Evolutionary conservation across 2,888 invertebrate genomes (phyloP).

Genomic region (Nysson spinosus): DNA sequence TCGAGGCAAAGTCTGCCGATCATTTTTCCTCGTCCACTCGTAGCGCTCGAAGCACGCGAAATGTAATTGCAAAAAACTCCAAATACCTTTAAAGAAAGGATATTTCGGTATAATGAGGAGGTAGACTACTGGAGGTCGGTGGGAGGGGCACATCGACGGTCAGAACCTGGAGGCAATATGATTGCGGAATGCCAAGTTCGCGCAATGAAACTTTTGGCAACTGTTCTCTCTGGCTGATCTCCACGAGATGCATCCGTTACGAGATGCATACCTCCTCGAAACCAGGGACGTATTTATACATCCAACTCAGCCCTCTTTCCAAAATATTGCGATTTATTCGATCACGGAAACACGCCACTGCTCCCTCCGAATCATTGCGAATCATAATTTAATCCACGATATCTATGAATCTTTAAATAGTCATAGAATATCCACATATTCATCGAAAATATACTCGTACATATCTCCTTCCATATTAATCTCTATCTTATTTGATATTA

Average conservation of each 20-base stretch:
- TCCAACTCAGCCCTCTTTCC: neutral
- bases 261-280: constrained; percentile 13
- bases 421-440: constrained; percentile 7
- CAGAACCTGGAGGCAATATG: constrained; percentile 25
- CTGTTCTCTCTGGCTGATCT: constrained; percentile 35
- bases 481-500: too few relatives aligned
- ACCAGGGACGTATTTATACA: constrained; percentile 25
- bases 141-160: constrained; percentile 4
- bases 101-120: neutral
- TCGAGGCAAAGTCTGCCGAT: too few relatives aligned
- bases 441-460: too few relatives aligned
- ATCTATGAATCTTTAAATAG: neutral
- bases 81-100: neutral
- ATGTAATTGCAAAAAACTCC: neutral
- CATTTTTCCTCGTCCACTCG: neutral
- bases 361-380: too few relatives aligned
- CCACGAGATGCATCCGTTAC: constrained; percentile 25
- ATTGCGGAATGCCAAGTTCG: constrained; percentile 46
- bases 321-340: constrained; percentile 19
- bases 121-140: neutral
- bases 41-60: neutral
- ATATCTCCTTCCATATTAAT: too few relatives aligned
- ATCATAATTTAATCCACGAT: constrained; percentile 11
- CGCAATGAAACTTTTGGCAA: constrained; percentile 40
- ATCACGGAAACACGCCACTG: constrained; percentile 1